Percentiles rank a stretch among this genome's conserved stretches.
Evolutionary conservation across 2,797 vertebrate species (phyloP).

Genomic region (Pantherophis vulpinus): DNA sequence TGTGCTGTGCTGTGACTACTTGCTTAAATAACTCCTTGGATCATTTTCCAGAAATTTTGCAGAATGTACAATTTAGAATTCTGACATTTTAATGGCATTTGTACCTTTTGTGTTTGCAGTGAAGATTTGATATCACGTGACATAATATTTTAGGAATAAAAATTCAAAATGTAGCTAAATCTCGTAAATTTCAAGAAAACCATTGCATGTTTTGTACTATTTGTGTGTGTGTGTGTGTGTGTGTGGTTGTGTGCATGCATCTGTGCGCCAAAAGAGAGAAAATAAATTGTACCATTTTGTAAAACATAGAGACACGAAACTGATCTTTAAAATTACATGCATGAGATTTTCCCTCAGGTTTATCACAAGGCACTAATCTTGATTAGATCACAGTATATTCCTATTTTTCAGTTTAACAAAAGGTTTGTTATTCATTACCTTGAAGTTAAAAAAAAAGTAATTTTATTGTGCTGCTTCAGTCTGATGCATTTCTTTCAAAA

Average conservation of each 20-base stretch:
- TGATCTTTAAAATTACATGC: not conserved
- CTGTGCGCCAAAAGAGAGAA: not conserved
- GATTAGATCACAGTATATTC: not conserved
- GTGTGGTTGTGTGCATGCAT: no score
- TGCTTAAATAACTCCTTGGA: not conserved
- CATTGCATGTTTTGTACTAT: not conserved
- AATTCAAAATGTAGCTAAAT: not conserved
- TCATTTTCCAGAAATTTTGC: not conserved
- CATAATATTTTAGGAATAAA: not conserved
- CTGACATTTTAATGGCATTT: not conserved
- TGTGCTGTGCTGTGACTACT: not conserved
- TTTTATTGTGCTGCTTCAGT: not conserved
- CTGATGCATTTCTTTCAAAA: not conserved
- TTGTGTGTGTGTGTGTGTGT: not conserved
- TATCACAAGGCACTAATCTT: not conserved
- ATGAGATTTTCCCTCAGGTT: not conserved
- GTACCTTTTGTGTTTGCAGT: not conserved
- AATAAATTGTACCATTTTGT: not conserved
- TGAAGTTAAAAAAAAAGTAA: not conserved
- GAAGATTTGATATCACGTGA: not conserved
- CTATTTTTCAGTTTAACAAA: not conserved
- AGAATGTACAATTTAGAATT: not conserved
- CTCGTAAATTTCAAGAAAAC: not conserved
- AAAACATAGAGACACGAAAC: not conserved
- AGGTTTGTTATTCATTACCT: not conserved